phyloP scores from a whole-genome alignment of 2,888 invertebrate species.

The Periphyllus acericola region DNA sequence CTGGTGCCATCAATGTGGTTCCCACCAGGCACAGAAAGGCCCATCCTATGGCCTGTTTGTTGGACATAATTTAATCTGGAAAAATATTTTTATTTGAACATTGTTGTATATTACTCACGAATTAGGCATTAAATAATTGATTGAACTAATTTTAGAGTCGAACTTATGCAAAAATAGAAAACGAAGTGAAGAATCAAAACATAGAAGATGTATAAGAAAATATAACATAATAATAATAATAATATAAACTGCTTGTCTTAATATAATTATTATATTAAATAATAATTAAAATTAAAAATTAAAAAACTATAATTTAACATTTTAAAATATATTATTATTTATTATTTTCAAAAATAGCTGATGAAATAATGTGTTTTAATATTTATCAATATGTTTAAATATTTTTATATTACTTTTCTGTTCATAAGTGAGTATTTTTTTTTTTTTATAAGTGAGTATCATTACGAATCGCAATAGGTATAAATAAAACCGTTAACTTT shows the following conservation, averaged over 20 bases:
- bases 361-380: background rate
- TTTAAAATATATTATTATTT: background rate
- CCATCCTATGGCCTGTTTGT: constrained; percentile 61
- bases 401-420: background rate
- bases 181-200: background rate
- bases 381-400: background rate
- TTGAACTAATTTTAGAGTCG: background rate
- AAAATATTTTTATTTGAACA: background rate
- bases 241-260: too few species aligned
- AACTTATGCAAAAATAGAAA: background rate
- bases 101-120: too few species aligned
- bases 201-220: background rate
- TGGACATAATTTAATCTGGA: constrained; percentile 50
- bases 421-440: background rate
- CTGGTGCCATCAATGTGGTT: constrained; percentile 48
- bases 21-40: constrained; percentile 60
- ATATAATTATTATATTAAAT: background rate
- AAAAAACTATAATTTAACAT: background rate
- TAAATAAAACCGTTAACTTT: constrained; percentile 11
- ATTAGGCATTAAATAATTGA: too few species aligned
- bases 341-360: background rate
- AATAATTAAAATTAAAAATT: background rate
- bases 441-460: background rate
- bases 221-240: background rate
- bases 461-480: background rate